phyloP scores from a whole-genome alignment of 1,140 invertebrate species.

The Rhagoletis zephyria region DNA sequence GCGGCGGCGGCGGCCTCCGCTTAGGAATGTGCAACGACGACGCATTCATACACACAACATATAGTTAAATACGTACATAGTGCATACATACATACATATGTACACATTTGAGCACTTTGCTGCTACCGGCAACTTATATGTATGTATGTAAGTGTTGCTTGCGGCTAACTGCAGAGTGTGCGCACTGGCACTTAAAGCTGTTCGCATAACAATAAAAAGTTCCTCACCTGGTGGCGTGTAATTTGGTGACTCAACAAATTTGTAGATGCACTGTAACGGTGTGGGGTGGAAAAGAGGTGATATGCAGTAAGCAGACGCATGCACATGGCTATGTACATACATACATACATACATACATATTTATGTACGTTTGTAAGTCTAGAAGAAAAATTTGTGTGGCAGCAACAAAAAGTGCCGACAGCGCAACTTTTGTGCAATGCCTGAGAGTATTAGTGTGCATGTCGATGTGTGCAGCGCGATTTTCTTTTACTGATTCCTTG shows the following conservation, averaged over 20 bases:
- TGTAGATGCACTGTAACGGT: neutral
- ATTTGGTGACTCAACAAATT: conserved; percentile 51
- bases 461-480: neutral
- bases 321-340: neutral
- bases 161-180: conserved; percentile 12
- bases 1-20: neutral
- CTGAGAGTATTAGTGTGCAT: neutral
- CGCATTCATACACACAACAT: neutral
- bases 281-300: neutral
- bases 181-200: conserved; percentile 33
- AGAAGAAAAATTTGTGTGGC: neutral
- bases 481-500: neutral
- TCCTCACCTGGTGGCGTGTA: conserved; percentile 42
- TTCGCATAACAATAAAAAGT: conserved; percentile 36
- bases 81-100: neutral
- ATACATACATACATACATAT: neutral
- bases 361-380: neutral
- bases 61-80: neutral
- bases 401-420: conserved; percentile 39
- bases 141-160: neutral
- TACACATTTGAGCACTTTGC: neutral
- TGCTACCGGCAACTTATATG: neutral
- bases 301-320: neutral
- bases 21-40: conserved; percentile 8
- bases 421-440: neutral